Percentiles rank a stretch among this genome's conserved stretches.
Conservation (phyloP, 2,797 vertebrate species). For the Margarornis squamiger region DNA sequence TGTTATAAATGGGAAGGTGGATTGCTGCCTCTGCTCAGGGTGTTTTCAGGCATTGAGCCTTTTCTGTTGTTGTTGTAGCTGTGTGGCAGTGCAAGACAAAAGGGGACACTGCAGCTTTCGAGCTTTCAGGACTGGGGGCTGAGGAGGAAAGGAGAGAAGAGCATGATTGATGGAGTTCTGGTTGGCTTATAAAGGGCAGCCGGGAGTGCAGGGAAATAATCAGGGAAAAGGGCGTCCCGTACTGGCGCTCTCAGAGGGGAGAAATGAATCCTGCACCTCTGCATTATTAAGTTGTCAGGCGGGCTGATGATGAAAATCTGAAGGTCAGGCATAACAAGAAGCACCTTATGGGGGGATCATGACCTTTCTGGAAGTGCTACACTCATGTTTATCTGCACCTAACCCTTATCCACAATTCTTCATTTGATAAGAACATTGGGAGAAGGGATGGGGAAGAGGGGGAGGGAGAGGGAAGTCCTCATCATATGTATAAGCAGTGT, state of each 20-base stretch:
- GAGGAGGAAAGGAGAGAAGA: conserved; percentile 82
- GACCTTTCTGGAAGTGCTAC: conserved; percentile 92
- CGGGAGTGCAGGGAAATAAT: conserved; percentile 96
- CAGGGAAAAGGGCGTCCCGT: conserved; percentile 91
- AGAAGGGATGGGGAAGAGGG: conserved; percentile 26
- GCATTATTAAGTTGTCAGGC: conserved; percentile 95
- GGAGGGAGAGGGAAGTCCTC: conserved; percentile 71
- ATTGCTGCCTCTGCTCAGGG: conserved; percentile 25
- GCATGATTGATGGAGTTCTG: conserved; percentile 98
- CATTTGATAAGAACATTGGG: conserved; percentile 94
- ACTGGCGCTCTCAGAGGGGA: conserved; percentile 86
- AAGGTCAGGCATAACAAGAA: conserved; percentile 99
- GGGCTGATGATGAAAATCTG: conserved; percentile 98
- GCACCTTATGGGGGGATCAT: conserved; percentile 94
- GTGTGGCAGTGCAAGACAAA: conserved; percentile 76
- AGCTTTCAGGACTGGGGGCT: conserved; percentile 75
- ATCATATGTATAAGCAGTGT: conserved; percentile 85
- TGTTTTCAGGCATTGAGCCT: not conserved
- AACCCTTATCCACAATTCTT: conserved; percentile 99
- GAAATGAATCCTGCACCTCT: conserved; percentile 88
- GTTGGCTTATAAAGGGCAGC: conserved; percentile 97
- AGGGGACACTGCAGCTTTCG: conserved; percentile 75
- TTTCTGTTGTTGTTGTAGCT: conserved; percentile 45
- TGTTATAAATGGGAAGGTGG: not conserved
- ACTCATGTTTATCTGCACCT: conserved; percentile 99